Evolutionary conservation across 1,140 invertebrate genomes (phyloP), one percentile per base, ranked within the genome.

Genomic region (Drosophila ercepeae): DNA sequence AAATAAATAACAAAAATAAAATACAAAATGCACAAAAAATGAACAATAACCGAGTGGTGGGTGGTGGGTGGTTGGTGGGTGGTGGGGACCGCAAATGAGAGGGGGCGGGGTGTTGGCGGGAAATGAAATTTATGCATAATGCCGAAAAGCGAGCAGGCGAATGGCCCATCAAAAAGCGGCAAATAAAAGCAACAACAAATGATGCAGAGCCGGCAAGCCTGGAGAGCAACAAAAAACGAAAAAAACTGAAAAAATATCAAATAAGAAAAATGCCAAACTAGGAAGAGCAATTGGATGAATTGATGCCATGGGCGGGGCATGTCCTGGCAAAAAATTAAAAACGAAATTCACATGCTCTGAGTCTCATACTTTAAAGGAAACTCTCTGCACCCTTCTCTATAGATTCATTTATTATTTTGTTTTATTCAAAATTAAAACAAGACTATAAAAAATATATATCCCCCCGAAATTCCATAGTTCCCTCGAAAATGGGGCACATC

Each of bases 61-160:
- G n/a, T 16, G n/a, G 13, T 9, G 18, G 7, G 16, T 11, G 1
- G n/a, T n/a, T 52, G 74, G 45, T 59, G 21, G 48, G n/a, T 16
- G n/a, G 13, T 9, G 18, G 7, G 16, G 1, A 7, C n/a, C n/a
- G n/a, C 14, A 18, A 25, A 14, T 21, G 55, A 52, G 41, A 73
- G 75, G 34, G 34, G 34, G 14, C 5, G n/a, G 32, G 32, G 32
- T n/a, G 32, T 3, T 5, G 34, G 34, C 14, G 34, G 34, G 76
- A 81, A 88, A 86, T 86, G 76, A 86, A 86, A 86, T 86, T 86
- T 86, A 81, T 86, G 76, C 81, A 86, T 88, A 77, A 84, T 78
- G 63, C 36, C 76, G 16, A 50, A 61, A 79, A 65, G 67, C 39
- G 65, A 78, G 71, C 59, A 48, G 48, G 68, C 75, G 75, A 83